Evolutionary conservation across 2,888 invertebrate genomes (phyloP).

Genomic region (Iphiclides podalirius): DNA sequence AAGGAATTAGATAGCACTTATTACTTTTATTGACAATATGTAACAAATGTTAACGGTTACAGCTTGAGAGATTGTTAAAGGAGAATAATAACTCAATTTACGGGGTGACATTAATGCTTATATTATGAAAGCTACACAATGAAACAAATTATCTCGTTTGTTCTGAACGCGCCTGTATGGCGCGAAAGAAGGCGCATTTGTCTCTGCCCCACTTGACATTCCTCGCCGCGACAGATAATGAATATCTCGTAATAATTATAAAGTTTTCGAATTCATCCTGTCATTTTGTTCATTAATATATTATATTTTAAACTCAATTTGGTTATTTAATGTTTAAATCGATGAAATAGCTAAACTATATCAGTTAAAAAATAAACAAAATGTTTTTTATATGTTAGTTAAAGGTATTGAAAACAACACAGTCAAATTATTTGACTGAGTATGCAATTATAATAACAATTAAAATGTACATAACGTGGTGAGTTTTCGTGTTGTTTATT

Average conservation of each 20-base stretch:
- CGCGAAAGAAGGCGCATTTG: conserved; percentile 19
- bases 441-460: not conserved
- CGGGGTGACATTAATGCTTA: conserved; percentile 11
- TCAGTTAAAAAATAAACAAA: no score
- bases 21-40: no score
- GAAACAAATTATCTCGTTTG: conserved; percentile 22
- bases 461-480: not conserved
- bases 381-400: not conserved
- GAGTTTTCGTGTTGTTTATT: not conserved
- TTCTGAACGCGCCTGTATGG: conserved; percentile 1
- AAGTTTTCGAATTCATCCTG: no score
- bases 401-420: not conserved
- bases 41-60: not conserved
- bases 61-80: not conserved
- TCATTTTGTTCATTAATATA: no score
- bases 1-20: no score
- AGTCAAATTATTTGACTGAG: not conserved
- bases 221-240: conserved; percentile 9
- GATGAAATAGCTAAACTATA: no score
- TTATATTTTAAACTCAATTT: no score
- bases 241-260: conserved; percentile 6
- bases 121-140: conserved; percentile 16
- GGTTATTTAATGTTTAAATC: no score
- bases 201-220: conserved; percentile 15
- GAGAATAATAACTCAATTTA: conserved; percentile 16